Percentiles rank a stretch among this genome's conserved stretches.
phyloP scores from a whole-genome alignment of 2,113 vertebrate genomes.

The zebrafish (Danio rerio) region GRCz12tu NC_133187.1:38260501-38261000 shows the following conservation, averaged over 20 bases:
- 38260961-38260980: background rate
- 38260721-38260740: conserved; percentile 57
- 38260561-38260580: conserved; percentile 69
- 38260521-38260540: conserved; percentile 68
- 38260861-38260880: background rate
- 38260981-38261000: no score
- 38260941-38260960: background rate
- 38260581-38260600: conserved; percentile 75
- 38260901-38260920: background rate
- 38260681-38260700: conserved; percentile 63
- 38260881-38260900: conserved; percentile 9
- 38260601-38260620: conserved; percentile 78
- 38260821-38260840: conserved; percentile 68
- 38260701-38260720: conserved; percentile 65
- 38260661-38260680: conserved; percentile 51
- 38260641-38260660: conserved; percentile 57
- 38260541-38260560: conserved; percentile 56
- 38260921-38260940: background rate
- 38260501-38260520: conserved; percentile 57
- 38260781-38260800: conserved; percentile 72
- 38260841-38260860: conserved; percentile 47
- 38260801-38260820: conserved; percentile 57
- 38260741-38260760: conserved; percentile 71
- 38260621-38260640: conserved; percentile 64
- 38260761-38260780: conserved; percentile 72